phyloP scores from a whole-genome alignment of 2,888 invertebrate genomes.

The Acronicta aceris region DNA sequence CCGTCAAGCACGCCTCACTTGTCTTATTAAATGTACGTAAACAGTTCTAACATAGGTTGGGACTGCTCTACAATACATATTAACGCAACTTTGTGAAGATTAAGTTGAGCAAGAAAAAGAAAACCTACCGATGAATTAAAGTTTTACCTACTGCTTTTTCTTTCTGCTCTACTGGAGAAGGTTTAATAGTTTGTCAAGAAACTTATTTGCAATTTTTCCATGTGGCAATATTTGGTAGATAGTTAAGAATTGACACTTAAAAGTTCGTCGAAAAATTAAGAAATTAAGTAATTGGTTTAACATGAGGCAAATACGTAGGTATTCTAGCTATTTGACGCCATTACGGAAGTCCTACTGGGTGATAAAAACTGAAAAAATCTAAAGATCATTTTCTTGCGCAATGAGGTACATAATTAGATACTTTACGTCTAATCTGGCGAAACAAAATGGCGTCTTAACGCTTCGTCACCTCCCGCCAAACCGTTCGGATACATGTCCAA shows the following conservation, averaged over 20 bases:
- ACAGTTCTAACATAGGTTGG: slow-evolving; percentile 7
- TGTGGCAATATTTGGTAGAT: too few species aligned
- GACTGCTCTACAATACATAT: slow-evolving; percentile 1
- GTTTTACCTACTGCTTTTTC: too few species aligned
- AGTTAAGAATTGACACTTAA: too few species aligned
- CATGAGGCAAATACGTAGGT: too few species aligned
- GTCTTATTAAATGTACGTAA: slow-evolving; percentile 38
- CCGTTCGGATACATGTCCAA: slow-evolving; percentile 70
- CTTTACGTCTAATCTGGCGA: slow-evolving; percentile 54
- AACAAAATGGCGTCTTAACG: slow-evolving; percentile 60
- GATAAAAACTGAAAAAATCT: background rate
- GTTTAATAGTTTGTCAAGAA: too few species aligned
- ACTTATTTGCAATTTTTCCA: too few species aligned
- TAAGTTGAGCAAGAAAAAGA: background rate
- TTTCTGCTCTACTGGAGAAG: too few species aligned
- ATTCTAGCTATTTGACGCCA: too few species aligned
- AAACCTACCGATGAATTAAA: background rate
- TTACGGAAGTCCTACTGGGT: background rate
- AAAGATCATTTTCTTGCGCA: slow-evolving; percentile 19
- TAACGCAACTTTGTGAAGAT: background rate
- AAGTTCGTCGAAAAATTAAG: too few species aligned
- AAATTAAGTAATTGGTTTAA: too few species aligned
- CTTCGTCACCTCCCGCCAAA: slow-evolving; percentile 55
- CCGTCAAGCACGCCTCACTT: slow-evolving; percentile 50
- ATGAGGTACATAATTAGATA: slow-evolving; percentile 46